These are phyloP conservation scores for Tipula unca DNA, from an alignment of 2,888 invertebrate genomes.

Conservation along the genomic window DNA sequence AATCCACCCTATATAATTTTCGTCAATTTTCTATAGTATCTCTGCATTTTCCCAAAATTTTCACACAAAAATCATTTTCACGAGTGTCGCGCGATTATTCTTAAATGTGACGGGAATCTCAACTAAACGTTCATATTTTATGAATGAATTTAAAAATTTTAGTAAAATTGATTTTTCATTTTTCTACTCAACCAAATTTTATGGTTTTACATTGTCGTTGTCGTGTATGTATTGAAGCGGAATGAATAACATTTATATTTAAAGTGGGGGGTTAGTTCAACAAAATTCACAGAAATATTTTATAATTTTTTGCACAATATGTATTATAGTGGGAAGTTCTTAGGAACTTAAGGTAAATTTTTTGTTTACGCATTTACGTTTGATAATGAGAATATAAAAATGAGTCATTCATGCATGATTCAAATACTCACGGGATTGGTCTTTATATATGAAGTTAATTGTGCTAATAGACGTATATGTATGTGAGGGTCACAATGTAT, in stretches of 20 bases:
- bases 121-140: neutral
- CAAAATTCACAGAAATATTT: neutral
- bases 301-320: neutral
- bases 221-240: neutral
- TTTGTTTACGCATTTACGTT: neutral
- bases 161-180: neutral
- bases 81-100: neutral
- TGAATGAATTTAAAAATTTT: neutral
- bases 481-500: neutral
- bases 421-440: neutral
- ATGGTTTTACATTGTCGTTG: neutral
- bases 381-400: neutral
- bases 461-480: neutral
- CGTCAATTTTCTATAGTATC: neutral
- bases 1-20: no score
- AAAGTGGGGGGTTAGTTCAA: neutral
- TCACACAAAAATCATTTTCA: neutral
- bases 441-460: neutral
- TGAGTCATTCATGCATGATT: neutral
- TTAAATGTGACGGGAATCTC: neutral
- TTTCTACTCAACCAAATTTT: neutral
- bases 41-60: neutral
- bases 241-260: neutral
- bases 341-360: neutral
- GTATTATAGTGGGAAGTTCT: neutral